Base-by-base conservation (phyloP, 2,888 invertebrate genomes). In the Argynnis bischoffii region DNA sequence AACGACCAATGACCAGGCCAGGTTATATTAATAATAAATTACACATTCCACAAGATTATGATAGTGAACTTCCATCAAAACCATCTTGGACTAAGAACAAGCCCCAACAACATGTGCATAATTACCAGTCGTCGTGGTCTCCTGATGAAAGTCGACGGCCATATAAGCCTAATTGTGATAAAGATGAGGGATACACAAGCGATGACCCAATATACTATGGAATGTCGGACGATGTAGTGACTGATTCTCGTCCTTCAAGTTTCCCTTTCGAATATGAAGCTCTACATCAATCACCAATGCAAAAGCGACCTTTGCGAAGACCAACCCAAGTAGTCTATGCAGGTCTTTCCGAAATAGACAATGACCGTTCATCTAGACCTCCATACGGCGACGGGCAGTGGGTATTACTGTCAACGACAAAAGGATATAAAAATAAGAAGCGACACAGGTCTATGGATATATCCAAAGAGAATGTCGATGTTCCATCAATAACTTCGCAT, bases 391-490 rank as follows among this genome's bases (percentile, higher is more conserved):
- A 96, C 69, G 96, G 96, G 0, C 95, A 96, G 75, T 96, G 96
- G 96, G 94, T 96, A 2, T 86, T 96, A 2, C 84, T 96, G 8
- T 96, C 96, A 0, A 96, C 96, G 4, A 96, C 96, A 14, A 95
- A 96, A 86, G 96, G 96, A 0, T 96, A 96, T 78, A 94, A 94
- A 69, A 93, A 93, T 65, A 93, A 87, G 73, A 93, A 89, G 72
- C 87, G 90, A 8, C 92, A 93, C 75, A 82, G 91, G 74, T 90
- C 93, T 15, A 75, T 91, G 8, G 86, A 82, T 61, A 75, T 74
- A 61, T 75, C 75, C 26, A 75, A 81, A 46, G 87, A 89, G 53
- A 79, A 78, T 26, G 54, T 73, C 4, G 86, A 88, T 64, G 79
- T 79, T 14, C 79, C 86, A 1, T 81, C 88, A 3, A 76, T 93